These are phyloP conservation scores for Brachylomia viminalis DNA, from an alignment of 2,888 invertebrate species.

Conservation along the genomic window DNA sequence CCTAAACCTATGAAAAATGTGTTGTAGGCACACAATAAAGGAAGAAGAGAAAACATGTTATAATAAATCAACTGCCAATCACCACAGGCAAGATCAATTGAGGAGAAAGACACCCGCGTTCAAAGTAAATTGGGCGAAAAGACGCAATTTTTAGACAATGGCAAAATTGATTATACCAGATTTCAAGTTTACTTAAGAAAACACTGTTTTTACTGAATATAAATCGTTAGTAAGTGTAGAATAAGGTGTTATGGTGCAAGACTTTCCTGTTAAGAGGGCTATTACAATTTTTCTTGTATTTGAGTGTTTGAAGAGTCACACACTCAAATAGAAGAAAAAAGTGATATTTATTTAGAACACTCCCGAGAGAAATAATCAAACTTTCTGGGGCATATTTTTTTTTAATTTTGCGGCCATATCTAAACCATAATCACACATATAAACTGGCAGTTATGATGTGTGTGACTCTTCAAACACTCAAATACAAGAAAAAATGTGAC, in stretches of 20 bases:
- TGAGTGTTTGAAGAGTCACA: no score
- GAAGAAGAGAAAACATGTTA: background rate
- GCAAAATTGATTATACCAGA: constrained; percentile 28
- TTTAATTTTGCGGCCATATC: no score
- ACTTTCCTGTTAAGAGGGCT: background rate
- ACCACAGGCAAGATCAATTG: constrained; percentile 39
- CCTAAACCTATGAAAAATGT: constrained; percentile 1
- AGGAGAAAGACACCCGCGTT: constrained; percentile 31
- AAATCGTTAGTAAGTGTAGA: background rate
- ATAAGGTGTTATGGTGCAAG: background rate
- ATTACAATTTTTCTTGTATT: no score
- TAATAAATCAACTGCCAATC: constrained; percentile 17
- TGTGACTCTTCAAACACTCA: no score
- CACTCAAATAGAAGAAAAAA: no score
- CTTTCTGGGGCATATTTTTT: no score
- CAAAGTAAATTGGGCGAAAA: constrained; percentile 38
- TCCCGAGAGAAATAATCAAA: no score
- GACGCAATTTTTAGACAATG: constrained; percentile 39
- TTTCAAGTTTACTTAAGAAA: constrained; percentile 12
- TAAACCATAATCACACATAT: no score
- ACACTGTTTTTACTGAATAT: background rate
- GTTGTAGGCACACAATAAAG: constrained; percentile 13
- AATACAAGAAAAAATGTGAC: no score
- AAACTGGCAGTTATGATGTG: no score
- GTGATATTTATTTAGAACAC: no score